These are phyloP conservation scores for Argyrosomus regius DNA, from an alignment of 2,797 vertebrate species.

Conservation along the genomic window DNA sequence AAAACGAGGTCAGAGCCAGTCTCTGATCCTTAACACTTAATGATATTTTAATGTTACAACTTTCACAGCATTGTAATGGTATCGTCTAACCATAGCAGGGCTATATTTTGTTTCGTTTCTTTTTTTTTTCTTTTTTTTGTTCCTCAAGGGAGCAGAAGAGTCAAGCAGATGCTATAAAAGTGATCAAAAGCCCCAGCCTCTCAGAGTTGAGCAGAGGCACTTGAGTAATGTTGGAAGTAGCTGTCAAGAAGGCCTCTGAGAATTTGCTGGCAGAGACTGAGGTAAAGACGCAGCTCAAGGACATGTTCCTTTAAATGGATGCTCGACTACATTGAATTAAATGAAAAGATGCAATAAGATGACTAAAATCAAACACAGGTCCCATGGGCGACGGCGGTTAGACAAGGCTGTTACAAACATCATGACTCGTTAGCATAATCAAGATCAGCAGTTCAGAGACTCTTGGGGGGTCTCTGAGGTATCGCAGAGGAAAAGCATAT, in stretches of 20 bases:
- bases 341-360: conserved; percentile 31
- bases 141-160: conserved; percentile 23
- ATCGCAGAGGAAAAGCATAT: background rate
- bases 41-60: background rate
- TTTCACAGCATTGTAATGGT: conserved; percentile 15
- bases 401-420: conserved; percentile 18
- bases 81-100: background rate
- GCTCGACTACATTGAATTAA: conserved; percentile 16
- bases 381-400: background rate
- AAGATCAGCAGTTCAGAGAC: conserved; percentile 19
- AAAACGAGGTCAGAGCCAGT: conserved; percentile 19
- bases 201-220: conserved; percentile 25
- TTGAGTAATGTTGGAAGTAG: conserved; percentile 45
- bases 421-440: conserved; percentile 16
- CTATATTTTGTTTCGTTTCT: background rate
- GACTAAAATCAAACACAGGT: conserved; percentile 22
- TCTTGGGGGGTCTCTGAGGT: background rate
- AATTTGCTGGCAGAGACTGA: conserved; percentile 19
- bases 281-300: conserved; percentile 45
- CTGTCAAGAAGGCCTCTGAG: conserved; percentile 56
- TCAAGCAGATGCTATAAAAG: conserved; percentile 40
- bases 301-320: conserved; percentile 21
- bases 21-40: background rate
- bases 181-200: conserved; percentile 48
- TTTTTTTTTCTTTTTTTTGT: background rate